Base-by-base conservation (phyloP, 2,797 vertebrate genomes). In the Enteromius unitaeniatus region DNA sequence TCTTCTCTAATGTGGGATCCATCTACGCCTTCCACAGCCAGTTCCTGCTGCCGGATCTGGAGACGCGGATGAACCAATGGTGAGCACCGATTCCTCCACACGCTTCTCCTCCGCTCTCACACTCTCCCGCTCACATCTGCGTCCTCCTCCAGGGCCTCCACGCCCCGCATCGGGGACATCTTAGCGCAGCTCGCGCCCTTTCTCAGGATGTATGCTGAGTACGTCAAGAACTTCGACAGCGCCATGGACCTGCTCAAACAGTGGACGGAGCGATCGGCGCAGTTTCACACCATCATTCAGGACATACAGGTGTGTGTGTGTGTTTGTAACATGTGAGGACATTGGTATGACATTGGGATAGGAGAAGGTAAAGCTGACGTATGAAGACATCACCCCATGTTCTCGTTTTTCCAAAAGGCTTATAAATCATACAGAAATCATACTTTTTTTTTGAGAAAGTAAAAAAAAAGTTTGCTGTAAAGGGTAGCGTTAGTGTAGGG, bases 1-100 rank as follows among this genome's bases (percentile, higher is more conserved):
- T 97, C 88, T 98, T 98, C 91, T 97, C 97, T 88, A 98, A 97
- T 89, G 94, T 96, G 88, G 96, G 97, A 62, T 97, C 96, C 51
- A 97, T 98, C 90, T 94, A 97, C 91, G 94, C 95, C 86, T 97
- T 98, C 90, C 97, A 98, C 0, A 92, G 94, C 0, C 90, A 95
- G 87, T 98, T 98, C 90, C 94, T 98, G 84, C 94, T 98, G 9
- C 97, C 96, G 0, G 96, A 96, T 89, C 94, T 98, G 88, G 95
- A 92, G 86, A 92, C 82, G 23, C 95, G 96, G 84, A 95, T 98
- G 92, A 88, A 90, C 6, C 91, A 93, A 51, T 97, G 97, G 97
- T 98, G 89, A 85, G 96, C 85, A 1, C 3, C 26, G 26, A 9
- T 21, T 47, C 47, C 1, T 74, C 26, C 6, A 34, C 28, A 19